Percentiles rank a stretch among this genome's conserved stretches.
Conservation (phyloP, 2,888 invertebrate genomes). For the Xestia xanthographa region DNA sequence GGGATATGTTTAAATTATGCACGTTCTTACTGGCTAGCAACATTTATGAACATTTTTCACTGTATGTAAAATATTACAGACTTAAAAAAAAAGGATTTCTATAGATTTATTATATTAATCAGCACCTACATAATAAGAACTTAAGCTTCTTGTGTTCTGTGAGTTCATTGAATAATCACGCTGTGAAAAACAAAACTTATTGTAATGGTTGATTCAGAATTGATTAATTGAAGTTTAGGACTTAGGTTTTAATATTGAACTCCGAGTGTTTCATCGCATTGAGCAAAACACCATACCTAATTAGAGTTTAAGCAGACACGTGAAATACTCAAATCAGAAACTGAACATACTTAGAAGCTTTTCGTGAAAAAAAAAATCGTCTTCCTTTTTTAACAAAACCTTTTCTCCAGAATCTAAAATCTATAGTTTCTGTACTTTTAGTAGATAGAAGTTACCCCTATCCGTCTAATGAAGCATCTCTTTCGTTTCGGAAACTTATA, state of each 20-base stretch:
- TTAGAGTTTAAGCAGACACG: not conserved
- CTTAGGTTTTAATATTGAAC: not conserved
- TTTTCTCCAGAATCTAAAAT: not conserved
- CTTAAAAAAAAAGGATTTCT: no score
- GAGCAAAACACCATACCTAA: not conserved
- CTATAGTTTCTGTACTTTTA: not conserved
- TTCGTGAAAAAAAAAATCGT: no score
- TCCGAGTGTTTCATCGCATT: not conserved
- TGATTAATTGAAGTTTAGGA: not conserved
- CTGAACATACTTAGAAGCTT: no score
- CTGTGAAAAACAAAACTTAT: not conserved
- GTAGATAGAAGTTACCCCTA: not conserved
- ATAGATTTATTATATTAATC: no score
- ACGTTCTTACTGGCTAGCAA: not conserved
- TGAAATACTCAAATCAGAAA: no score
- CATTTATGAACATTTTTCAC: constrained; percentile 5
- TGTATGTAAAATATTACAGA: not conserved
- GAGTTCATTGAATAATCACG: not conserved
- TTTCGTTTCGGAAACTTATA: no score
- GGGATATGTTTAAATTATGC: constrained; percentile 19
- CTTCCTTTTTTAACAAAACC: not conserved
- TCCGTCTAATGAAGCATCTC: no score
- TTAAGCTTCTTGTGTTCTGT: not conserved
- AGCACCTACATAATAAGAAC: not conserved
- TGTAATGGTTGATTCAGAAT: not conserved